Base-by-base conservation (phyloP, 2,113 vertebrate genomes). In the Thamnaconus septentrionalis region DNA sequence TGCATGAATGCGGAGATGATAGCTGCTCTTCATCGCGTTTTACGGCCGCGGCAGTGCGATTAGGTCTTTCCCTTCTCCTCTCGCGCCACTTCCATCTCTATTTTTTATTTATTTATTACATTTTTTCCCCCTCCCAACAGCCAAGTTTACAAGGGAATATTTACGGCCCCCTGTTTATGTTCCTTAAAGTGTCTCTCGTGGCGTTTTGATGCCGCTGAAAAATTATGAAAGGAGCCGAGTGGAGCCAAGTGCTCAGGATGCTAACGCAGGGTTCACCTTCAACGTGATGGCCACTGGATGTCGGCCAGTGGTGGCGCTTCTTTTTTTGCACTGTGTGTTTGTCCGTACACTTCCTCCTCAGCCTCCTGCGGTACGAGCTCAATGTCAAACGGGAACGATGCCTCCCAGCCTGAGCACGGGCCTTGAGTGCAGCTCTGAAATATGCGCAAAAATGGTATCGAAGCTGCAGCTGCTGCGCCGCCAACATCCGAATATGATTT, bases 91-190 rank as follows among this genome's bases (percentile, higher is more conserved):
- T 54, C n/a, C 9, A 31, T 31, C 18, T 31, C 18, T 31, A 31
- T 31, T 31, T 31, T 31, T 31, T 31, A 31, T 31, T 31, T 31
- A 31, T 31, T 31, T 31, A 31, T 31, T 31, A 31, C 18, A 31
- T 31, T 31, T 31, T 31, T 31, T 31, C 18, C 18, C 18, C 18
- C 18, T 31, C 18, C 18, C 18, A 31, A 31, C 18, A 67, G 10
- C 57, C 44, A 4, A n/a, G 56, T 87, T 89, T 84, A 75, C 46
- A 18, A 66, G 62, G 51, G 43, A 57, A 48, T 18, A 7, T 89
- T 90, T 85, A 91, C 79, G 78, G 80, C 71, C 45, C 50, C 68
- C 42, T 31, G 64, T 90, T 90, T 80, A 82, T 83, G 70, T 76
- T 66, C 43, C 69, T 81, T 80, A 79, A 90, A 85, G 87, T 60